Conservation (phyloP, 2,888 invertebrate genomes). For the Flabesymbios commensalis region DNA sequence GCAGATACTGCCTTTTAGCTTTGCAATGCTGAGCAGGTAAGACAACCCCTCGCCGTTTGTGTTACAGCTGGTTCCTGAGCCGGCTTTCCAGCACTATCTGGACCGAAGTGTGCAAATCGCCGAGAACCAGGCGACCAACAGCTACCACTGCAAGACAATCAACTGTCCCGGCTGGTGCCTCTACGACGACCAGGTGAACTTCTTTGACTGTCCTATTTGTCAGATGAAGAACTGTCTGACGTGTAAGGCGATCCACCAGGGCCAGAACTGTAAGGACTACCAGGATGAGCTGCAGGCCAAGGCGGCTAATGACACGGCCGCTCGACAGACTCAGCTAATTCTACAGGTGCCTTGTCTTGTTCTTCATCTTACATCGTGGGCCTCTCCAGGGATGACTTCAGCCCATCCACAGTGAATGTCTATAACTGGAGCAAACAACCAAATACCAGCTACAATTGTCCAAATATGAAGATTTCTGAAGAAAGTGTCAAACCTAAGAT, state of each 20-base stretch:
- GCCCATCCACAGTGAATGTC: too few relatives aligned
- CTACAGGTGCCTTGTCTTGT: slow-evolving; percentile 67
- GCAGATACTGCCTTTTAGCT: too few relatives aligned
- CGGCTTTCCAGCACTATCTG: slow-evolving; percentile 78
- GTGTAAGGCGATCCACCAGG: slow-evolving; percentile 83
- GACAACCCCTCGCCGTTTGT: slow-evolving; percentile 13
- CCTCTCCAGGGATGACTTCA: too few relatives aligned
- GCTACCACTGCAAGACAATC: slow-evolving; percentile 88
- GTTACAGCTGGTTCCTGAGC: slow-evolving; percentile 70
- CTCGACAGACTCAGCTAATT: slow-evolving; percentile 76
- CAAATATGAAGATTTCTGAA: too few relatives aligned
- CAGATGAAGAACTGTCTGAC: slow-evolving; percentile 79
- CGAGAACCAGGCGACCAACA: slow-evolving; percentile 76
- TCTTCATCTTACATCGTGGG: too few relatives aligned
- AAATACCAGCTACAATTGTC: too few relatives aligned
- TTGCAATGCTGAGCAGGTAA: too few relatives aligned
- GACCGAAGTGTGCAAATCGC: slow-evolving; percentile 80
- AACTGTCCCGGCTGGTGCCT: slow-evolving; percentile 90
- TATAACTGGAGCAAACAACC: too few relatives aligned
- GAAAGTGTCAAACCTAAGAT: too few relatives aligned
- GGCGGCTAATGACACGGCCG: slow-evolving; percentile 71
- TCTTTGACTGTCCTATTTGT: slow-evolving; percentile 84
- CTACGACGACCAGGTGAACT: slow-evolving; percentile 82
- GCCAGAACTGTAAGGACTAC: slow-evolving; percentile 79
- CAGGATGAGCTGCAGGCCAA: slow-evolving; percentile 71